These are phyloP conservation scores for Cantharis nigra DNA, from an alignment of 2,888 invertebrate genomes.

Conservation along the genomic window DNA sequence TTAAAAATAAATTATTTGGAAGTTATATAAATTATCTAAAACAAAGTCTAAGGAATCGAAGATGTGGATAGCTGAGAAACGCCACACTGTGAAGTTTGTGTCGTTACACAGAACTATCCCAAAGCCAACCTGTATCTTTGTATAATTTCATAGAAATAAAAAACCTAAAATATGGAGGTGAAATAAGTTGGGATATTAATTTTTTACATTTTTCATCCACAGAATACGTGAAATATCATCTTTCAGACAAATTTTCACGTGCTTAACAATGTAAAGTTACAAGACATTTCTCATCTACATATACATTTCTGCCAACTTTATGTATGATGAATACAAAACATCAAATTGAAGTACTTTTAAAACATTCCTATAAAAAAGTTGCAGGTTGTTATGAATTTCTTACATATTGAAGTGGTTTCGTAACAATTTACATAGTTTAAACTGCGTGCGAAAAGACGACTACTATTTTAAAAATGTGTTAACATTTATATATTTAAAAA, in stretches of 20 bases:
- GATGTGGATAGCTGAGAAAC: no score
- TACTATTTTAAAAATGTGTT: not conserved
- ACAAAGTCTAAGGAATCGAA: no score
- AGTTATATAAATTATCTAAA: no score
- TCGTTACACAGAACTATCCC: no score
- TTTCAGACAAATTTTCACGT: not conserved
- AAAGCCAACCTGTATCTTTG: no score
- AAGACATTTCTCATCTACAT: not conserved
- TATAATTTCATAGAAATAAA: no score
- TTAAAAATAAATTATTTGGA: no score
- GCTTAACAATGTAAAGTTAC: not conserved
- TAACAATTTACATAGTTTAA: not conserved
- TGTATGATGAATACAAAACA: conserved; percentile 1
- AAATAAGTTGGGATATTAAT: not conserved
- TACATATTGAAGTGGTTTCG: not conserved
- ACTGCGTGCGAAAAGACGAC: not conserved
- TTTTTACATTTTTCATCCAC: not conserved
- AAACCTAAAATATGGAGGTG: not conserved
- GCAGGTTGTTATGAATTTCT: not conserved
- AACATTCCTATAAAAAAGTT: not conserved
- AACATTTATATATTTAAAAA: not conserved
- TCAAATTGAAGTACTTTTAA: not conserved
- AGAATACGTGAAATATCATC: not conserved
- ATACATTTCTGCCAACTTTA: not conserved
- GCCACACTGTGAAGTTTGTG: no score